Percentiles rank a stretch among this genome's conserved stretches.
These are phyloP conservation scores for Papilio aristodemus DNA, from an alignment of 1,140 invertebrate species.

Conservation along the genomic window DNA sequence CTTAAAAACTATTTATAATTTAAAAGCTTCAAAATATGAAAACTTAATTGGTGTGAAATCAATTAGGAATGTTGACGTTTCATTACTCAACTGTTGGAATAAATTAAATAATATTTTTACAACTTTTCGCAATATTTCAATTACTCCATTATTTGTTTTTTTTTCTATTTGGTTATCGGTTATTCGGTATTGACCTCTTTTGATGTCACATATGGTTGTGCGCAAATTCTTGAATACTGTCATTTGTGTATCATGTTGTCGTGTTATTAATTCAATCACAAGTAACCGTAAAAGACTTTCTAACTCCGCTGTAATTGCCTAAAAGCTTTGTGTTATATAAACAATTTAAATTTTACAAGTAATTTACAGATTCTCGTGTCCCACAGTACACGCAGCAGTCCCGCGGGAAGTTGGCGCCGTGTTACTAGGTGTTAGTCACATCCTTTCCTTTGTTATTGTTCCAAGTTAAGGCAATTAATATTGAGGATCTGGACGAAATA, in stretches of 20 bases:
- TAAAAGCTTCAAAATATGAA: neutral
- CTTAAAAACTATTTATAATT: no score
- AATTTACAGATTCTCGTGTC: neutral
- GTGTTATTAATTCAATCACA: no score
- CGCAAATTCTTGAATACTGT: no score
- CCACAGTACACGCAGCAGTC: neutral
- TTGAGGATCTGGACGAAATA: no score
- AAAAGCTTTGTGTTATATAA: neutral
- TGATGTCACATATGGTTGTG: no score
- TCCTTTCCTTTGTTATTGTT: neutral
- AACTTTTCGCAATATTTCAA: neutral
- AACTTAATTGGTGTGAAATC: constrained; percentile 17
- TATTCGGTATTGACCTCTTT: no score
- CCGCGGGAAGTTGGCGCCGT: neutral
- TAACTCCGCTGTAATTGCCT: neutral
- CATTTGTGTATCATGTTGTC: no score
- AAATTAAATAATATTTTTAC: neutral
- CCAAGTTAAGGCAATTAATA: no score
- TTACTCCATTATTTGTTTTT: neutral
- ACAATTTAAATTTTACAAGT: constrained; percentile 16
- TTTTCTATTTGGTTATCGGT: neutral
- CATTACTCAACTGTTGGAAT: neutral
- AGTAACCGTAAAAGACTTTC: neutral
- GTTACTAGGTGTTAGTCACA: neutral
- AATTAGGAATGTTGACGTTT: constrained; percentile 17